Evolutionary conservation across 2,113 vertebrate species (phyloP), one percentile per base, ranked within the genome.

Genomic region (Phaetusa simplex): DNA sequence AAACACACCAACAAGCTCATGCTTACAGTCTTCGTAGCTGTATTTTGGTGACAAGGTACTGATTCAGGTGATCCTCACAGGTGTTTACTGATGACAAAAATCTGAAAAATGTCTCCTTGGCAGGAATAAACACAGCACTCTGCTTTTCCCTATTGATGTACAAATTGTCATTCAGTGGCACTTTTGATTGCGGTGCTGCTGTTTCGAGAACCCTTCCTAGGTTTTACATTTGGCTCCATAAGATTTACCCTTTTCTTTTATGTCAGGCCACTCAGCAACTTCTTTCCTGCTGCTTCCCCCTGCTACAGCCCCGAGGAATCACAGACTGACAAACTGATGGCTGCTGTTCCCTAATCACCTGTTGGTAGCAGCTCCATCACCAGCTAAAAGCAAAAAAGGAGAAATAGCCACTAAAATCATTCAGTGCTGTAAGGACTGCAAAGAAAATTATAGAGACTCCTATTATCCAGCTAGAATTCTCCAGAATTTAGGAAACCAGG

Each of bases 141-240:
- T 2, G 4, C 12, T 90, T 77, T 56, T 59, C 34, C 24, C 11
- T 74, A 45, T 36, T 1, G 2, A 64, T 71, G 66, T 0, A 73
- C 29, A 59, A 34, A 50, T 22, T 67, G 23, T 17, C n/a, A 58
- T 74, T 67, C 1, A 1, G 38, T 6, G 2, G 38, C 67, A 78
- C 8, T 62, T 84, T 18, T 53, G 9, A 89, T 74, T 36, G 66
- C 10, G 3, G 13, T 43, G 55, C 47, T 64, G 32, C 50, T 73
- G 29, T 56, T 87, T 23, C 34, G 59, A 56, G 47, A 87, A 70
- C 8, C 10, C 34, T 81, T 81, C n/a, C 12, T 53, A 43, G 38
- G 26, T 69, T 86, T 50, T 47, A 34, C 20, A 40, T 61, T 52
- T 80, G 67, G 14, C n/a, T 67, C 30, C 0, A 0, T 23, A n/a